Conservation (phyloP, 2,888 invertebrate genomes). For the Agelastica alni region DNA sequence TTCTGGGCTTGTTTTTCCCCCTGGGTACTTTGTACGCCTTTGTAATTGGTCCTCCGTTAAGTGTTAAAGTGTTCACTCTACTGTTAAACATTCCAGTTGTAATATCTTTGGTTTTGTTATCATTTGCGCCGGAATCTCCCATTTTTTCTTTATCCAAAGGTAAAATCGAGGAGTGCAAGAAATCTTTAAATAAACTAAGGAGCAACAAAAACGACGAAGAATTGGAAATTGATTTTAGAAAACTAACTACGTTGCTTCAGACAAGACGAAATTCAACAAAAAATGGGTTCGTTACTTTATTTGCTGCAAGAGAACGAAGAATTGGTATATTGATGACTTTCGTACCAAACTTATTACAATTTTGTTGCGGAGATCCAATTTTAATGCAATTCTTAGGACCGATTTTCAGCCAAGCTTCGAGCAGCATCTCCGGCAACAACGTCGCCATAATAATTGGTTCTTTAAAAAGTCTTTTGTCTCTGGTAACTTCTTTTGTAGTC, state of each 20-base stretch:
- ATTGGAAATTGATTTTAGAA: neutral
- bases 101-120: neutral
- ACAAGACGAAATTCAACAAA: slow-evolving; percentile 27
- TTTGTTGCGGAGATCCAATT: slow-evolving; percentile 3
- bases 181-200: neutral
- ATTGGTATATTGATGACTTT: slow-evolving; percentile 4
- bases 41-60: neutral
- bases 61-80: neutral
- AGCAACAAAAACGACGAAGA: neutral
- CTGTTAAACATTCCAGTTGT: neutral
- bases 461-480: slow-evolving; percentile 69
- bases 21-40: neutral
- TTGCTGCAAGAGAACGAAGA: neutral
- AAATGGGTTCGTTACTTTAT: neutral
- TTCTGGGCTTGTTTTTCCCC: neutral
- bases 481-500: slow-evolving; percentile 70
- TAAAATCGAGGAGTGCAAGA: neutral
- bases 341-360: neutral
- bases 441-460: slow-evolving; percentile 9
- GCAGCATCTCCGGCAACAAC: slow-evolving; percentile 1
- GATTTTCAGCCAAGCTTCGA: slow-evolving; percentile 5
- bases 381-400: slow-evolving; percentile 11
- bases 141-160: neutral
- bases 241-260: neutral
- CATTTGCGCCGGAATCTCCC: neutral